A percentile compares a stretch with the other conserved stretches of the same genome.
phyloP scores from a whole-genome alignment of 1,140 invertebrate genomes.

The Argopecten irradians region DNA sequence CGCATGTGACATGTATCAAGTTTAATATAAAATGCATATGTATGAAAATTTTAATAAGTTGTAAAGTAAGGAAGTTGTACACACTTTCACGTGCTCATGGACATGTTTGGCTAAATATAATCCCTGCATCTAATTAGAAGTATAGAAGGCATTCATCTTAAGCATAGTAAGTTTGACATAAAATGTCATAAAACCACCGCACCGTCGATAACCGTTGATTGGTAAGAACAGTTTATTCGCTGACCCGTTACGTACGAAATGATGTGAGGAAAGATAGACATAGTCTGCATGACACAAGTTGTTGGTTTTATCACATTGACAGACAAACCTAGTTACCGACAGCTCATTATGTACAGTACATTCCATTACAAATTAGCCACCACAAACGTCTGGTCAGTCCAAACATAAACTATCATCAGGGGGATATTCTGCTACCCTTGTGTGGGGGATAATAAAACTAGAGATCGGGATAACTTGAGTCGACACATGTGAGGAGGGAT shows the following conservation, averaged over 20 bases:
- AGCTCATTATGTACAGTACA: conserved; percentile 4
- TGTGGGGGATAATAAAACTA: not conserved
- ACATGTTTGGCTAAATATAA: not conserved
- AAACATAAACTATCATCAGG: not conserved
- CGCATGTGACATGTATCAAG: too few species aligned
- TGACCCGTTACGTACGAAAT: conserved; percentile 8
- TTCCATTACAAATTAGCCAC: conserved; percentile 22
- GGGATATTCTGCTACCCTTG: conserved; percentile 4
- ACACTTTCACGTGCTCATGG: not conserved
- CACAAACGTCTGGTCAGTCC: not conserved
- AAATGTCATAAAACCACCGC: conserved; percentile 6
- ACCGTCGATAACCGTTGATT: not conserved
- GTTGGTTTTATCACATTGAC: not conserved
- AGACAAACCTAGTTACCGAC: not conserved
- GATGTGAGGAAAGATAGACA: not conserved
- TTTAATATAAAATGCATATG: too few species aligned
- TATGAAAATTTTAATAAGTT: not conserved
- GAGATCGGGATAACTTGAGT: conserved; percentile 1
- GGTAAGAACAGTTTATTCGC: conserved; percentile 10
- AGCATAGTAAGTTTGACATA: not conserved
- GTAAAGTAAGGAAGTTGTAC: not conserved
- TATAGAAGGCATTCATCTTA: conserved; percentile 1
- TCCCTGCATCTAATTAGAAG: not conserved
- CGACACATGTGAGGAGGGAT: not conserved
- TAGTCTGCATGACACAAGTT: conserved; percentile 9